Base-by-base conservation (phyloP, 2,797 vertebrate species). In the Menidia menidia region DNA sequence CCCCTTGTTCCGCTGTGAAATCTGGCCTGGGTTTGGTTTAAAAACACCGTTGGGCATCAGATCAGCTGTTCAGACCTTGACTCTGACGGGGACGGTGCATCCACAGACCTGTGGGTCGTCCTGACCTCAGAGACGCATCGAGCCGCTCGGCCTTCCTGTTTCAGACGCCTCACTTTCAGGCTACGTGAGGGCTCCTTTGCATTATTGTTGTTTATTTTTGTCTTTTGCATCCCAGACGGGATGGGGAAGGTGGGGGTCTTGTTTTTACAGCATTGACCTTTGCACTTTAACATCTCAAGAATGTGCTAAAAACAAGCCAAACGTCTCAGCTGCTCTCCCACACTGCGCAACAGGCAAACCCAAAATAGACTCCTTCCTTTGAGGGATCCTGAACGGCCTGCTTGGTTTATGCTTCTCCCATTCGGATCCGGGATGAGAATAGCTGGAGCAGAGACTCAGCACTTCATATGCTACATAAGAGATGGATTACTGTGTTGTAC, bases 321-420 rank as follows among this genome's bases (percentile, higher is more conserved):
- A 83, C 18, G 59, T 83, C 85, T 94, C 92, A 93, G 92, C 93
- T 94, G 92, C 89, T 91, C 91, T 94, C 94, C 94, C 93, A 94
- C 93, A 95, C 88, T 92, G 85, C 56, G 15, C 75, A 71, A 60
- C 84, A 54, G 67, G 44, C 66, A 0, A 1, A 32, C 92, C 82
- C 68, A 87, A 93, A 94, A 94, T 94, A 94, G 92, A 84, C 75
- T 57, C 69, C 69, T 78, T 73, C 83, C 77, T 86, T 85, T 84
- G 68, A 85, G 67, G 79, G 81, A 44, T 59, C 48, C 71, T 85
- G 68, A 56, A 78, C 74, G 50, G 33, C 72, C 56, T 62, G 41
- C 62, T 64, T 75, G 83, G 77, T 84, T 87, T 82, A 73, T 81
- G 35, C 52, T 35, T 63, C 55, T 65, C 60, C 77, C 51, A 62